Evolutionary conservation across 2,888 invertebrate species (phyloP), one percentile per base, ranked within the genome.

Genomic region (Neria commutata): DNA sequence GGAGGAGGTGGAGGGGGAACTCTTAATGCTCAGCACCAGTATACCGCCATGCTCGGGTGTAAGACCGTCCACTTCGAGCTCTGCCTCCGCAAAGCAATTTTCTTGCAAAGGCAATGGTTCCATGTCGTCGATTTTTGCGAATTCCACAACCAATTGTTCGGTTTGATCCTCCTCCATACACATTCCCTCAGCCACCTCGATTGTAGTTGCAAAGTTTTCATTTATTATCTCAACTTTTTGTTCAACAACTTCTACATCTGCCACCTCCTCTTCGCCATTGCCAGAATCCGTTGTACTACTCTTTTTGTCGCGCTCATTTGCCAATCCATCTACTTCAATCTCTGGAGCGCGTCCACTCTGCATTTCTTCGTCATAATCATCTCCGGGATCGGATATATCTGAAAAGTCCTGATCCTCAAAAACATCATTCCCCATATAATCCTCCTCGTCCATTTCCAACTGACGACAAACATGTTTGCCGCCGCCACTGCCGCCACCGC

Each of bases 351-450:
- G 60, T 14, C 42, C 24, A 1, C 56, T 61, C 17, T 45, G 49
- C 26, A 52, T 47, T 5, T 67, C 69, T 10, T 71, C 70, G 37
- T 73, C 75, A 46, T 73, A 76, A 51, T 76, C 77, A 46, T 76
- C 69, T 58, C 83, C 72, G 70, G 84, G 68, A 81, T 86, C 83
- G 70, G 83, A 82, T 79, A 85, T 81, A 80, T 85, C 72, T 74
- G 84, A 83, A 79, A 83, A 76, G 78, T 84, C 84, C 78, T 80
- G 81, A 72, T 84, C 83, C 69, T 84, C 84, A 78, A 85, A 84
- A 63, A 83, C 79, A 70, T 85, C 81, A 58, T 80, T 79, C 67
- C 86, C 86, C 76, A 85, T 84, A 53, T 73, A 85, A 76, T 84
- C 85, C 72, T 83, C 85, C 73, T 81, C 83, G 73, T 83, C 83